phyloP scores from a whole-genome alignment of 2,797 vertebrate genomes.

The Cynodonichthys magdalenae region DNA sequence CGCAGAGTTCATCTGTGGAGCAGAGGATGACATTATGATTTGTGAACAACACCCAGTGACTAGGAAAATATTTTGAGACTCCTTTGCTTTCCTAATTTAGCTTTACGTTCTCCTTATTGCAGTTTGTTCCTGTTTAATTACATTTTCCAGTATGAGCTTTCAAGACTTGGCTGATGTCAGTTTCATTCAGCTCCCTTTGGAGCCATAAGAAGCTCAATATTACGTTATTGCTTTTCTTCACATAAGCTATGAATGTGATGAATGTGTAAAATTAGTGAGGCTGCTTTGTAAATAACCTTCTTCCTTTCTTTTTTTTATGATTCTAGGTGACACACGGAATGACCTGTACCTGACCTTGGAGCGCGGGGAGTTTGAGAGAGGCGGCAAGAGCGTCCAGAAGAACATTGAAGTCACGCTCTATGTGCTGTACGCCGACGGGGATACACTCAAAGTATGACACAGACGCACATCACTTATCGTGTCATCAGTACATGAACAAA shows the following conservation, averaged over 20 bases:
- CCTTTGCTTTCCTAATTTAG: constrained; percentile 20
- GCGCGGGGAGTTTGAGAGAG: constrained; percentile 95
- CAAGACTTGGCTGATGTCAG: neutral
- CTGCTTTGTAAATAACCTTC: constrained; percentile 15
- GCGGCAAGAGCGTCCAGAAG: constrained; percentile 98
- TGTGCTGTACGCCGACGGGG: constrained; percentile 96
- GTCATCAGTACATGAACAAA: constrained; percentile 26
- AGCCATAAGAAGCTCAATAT: constrained; percentile 13
- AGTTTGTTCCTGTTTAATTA: neutral
- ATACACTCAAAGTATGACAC: constrained; percentile 91
- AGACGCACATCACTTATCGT: constrained; percentile 10
- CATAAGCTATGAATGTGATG: neutral
- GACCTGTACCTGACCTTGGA: constrained; percentile 97
- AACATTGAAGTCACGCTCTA: constrained; percentile 98
- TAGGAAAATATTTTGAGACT: constrained; percentile 32
- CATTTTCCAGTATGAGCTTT: constrained; percentile 3
- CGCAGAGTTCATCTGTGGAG: constrained; percentile 31
- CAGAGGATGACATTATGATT: constrained; percentile 43
- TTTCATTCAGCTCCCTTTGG: constrained; percentile 11
- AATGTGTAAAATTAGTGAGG: constrained; percentile 1
- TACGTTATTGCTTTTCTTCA: neutral
- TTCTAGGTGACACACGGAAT: constrained; percentile 92
- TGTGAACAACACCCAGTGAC: constrained; percentile 3
- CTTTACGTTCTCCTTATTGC: constrained; percentile 2
- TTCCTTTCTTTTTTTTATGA: constrained; percentile 20